phyloP scores from a whole-genome alignment of 2,888 invertebrate species.

The Chrysina gloriosa region DNA sequence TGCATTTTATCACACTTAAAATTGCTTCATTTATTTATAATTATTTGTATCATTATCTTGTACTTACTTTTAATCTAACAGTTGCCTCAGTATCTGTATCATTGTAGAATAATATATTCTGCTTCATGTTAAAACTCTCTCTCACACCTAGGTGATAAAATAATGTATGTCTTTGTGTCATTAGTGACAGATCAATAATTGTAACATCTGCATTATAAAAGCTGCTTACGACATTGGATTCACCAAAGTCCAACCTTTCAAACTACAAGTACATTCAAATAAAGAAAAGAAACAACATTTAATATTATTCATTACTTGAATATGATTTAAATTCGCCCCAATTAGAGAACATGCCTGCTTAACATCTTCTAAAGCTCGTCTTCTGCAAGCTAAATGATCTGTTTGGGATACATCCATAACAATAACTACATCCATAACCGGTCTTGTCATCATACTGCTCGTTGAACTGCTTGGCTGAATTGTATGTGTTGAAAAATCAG shows the following conservation, averaged over 20 bases:
- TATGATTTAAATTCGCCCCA: conserved; percentile 84
- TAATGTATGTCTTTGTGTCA: conserved; percentile 91
- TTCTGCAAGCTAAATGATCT: conserved; percentile 79
- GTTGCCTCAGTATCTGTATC: conserved; percentile 91
- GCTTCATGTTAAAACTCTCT: conserved; percentile 97
- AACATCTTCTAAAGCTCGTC: conserved; percentile 86
- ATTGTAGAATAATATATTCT: conserved; percentile 90
- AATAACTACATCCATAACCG: conserved; percentile 89
- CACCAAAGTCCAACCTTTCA: conserved; percentile 97
- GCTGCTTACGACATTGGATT: conserved; percentile 91
- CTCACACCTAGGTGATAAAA: conserved; percentile 97
- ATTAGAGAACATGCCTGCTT: conserved; percentile 81
- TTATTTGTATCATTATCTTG: too few relatives aligned
- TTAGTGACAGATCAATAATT: conserved; percentile 92
- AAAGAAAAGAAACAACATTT: background rate
- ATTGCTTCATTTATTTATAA: too few relatives aligned
- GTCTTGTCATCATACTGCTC: conserved; percentile 64
- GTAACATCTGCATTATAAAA: conserved; percentile 99
- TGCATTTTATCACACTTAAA: conserved; percentile 15
- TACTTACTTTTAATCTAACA: conserved; percentile 82
- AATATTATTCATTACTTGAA: conserved; percentile 72
- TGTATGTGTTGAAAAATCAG: conserved; percentile 70
- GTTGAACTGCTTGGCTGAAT: conserved; percentile 59
- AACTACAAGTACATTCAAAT: conserved; percentile 73
- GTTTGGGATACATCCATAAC: conserved; percentile 80